A percentile compares a stretch with the other conserved stretches of the same genome.
These are phyloP conservation scores for Pachypsylla venusta DNA, from an alignment of 1,140 invertebrate species.

Conservation along the genomic window DNA sequence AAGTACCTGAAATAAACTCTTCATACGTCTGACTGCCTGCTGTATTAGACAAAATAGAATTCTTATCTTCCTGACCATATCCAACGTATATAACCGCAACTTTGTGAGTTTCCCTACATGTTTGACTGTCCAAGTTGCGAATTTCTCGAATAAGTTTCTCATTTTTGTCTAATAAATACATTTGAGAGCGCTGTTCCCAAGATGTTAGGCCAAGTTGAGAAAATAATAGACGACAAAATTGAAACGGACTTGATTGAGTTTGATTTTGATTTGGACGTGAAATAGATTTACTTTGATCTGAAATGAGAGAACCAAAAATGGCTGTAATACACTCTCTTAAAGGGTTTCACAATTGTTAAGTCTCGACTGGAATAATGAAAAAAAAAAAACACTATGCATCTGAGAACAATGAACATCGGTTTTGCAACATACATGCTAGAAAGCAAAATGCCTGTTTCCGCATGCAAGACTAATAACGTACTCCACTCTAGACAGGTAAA, in stretches of 20 bases:
- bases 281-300: neutral
- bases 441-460: too few species aligned
- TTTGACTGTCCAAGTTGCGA: conserved; percentile 81
- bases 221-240: conserved; percentile 72
- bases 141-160: conserved; percentile 82
- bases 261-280: neutral
- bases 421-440: too few species aligned
- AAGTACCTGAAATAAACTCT: conserved; percentile 83
- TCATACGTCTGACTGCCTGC: conserved; percentile 82
- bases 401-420: too few species aligned
- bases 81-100: conserved; percentile 97
- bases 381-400: too few species aligned
- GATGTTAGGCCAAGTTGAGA: conserved; percentile 79
- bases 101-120: conserved; percentile 92
- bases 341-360: too few species aligned
- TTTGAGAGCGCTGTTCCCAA: conserved; percentile 69
- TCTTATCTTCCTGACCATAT: conserved; percentile 91
- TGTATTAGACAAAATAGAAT: conserved; percentile 59
- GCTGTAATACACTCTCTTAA: neutral
- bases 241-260: conserved; percentile 43
- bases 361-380: too few species aligned
- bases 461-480: too few species aligned
- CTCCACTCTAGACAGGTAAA: too few species aligned
- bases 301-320: neutral
- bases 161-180: conserved; percentile 77